These are phyloP conservation scores for Xenopus laevis DNA, from an alignment of 2,113 vertebrate species.

Conservation along the genomic window DNA sequence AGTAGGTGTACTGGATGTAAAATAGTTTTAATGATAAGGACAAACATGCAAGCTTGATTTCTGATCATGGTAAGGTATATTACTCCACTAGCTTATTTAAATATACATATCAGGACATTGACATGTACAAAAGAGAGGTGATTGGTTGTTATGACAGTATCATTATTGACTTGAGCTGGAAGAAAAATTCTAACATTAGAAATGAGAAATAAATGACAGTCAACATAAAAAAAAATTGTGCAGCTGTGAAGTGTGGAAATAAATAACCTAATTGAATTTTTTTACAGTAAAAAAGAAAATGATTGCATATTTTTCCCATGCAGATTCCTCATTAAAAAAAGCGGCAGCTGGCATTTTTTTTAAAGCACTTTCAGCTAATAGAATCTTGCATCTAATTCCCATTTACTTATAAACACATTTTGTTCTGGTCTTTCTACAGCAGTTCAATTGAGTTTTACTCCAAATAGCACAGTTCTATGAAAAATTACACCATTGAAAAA, in stretches of 20 bases:
- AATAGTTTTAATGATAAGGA: too few species aligned
- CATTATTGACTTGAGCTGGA: neutral
- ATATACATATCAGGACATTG: too few species aligned
- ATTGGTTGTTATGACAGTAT: too few species aligned
- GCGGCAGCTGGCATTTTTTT: neutral
- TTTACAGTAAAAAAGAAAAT: neutral
- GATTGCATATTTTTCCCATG: conserved; percentile 27
- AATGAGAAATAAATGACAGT: neutral
- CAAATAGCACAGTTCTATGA: neutral
- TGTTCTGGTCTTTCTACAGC: conserved; percentile 1
- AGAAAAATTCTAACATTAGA: neutral
- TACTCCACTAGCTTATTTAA: too few species aligned
- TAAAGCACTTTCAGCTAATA: neutral
- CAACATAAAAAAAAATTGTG: neutral
- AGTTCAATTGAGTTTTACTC: conserved; percentile 9
- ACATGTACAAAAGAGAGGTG: too few species aligned
- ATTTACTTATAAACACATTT: neutral
- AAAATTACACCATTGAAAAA: neutral
- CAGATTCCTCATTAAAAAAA: conserved; percentile 24
- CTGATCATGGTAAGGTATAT: too few species aligned
- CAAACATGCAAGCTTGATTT: too few species aligned
- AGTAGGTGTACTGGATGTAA: too few species aligned
- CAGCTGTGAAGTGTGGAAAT: conserved; percentile 13
- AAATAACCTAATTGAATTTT: conserved; percentile 13
- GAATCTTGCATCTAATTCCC: neutral